These are phyloP conservation scores for Basileuterus tristriatus DNA, from an alignment of 2,797 vertebrate genomes.

Conservation along the genomic window DNA sequence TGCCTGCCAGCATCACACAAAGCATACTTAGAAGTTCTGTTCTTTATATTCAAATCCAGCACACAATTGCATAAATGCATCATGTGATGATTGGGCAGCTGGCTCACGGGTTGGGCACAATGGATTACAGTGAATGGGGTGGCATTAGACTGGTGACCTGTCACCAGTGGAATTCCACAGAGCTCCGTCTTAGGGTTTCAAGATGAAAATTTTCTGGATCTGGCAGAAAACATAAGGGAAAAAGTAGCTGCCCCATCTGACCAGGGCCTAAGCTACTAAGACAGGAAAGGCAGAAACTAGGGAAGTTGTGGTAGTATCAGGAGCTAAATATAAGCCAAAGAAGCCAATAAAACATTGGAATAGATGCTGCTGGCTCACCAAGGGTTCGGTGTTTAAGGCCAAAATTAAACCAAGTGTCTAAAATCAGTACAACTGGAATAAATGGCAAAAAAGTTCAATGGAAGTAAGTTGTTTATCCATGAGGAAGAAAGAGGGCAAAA, in stretches of 20 bases:
- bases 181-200: not conserved
- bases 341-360: not conserved
- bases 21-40: not conserved
- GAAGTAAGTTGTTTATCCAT: not conserved
- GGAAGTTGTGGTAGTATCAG: not conserved
- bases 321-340: not conserved
- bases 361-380: not conserved
- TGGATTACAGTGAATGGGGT: not conserved
- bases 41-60: not conserved
- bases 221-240: not conserved
- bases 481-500: accelerated
- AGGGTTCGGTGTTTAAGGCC: not conserved
- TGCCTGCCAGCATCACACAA: not conserved
- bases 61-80: not conserved
- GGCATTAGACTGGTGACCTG: not conserved
- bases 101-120: accelerated
- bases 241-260: not conserved
- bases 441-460: not conserved
- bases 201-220: not conserved
- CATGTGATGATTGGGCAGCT: not conserved
- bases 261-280: not conserved
- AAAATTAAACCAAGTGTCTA: not conserved
- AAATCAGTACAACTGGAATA: not conserved
- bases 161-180: not conserved
- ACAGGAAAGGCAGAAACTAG: not conserved